Conservation (phyloP, 2,888 invertebrate species). For the Dioctria linearis region DNA sequence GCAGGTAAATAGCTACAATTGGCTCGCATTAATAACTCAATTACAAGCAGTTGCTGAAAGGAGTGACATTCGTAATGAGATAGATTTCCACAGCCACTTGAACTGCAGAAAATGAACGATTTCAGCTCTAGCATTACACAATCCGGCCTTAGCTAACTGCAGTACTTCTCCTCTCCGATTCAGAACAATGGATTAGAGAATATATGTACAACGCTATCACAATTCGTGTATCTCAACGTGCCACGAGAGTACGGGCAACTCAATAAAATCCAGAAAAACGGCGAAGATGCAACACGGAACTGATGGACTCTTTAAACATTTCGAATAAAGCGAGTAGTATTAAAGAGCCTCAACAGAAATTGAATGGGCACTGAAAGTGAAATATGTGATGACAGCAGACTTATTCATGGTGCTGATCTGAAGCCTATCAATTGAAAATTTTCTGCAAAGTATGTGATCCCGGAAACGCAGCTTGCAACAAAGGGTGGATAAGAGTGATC, state of each 20-base stretch:
- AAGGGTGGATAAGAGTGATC: conserved; percentile 3
- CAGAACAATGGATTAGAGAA: conserved; percentile 41
- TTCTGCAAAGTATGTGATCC: conserved; percentile 27
- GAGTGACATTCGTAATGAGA: conserved; percentile 21
- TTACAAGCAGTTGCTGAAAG: background rate
- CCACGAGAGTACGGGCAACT: conserved; percentile 1
- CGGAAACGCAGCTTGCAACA: conserved; percentile 16
- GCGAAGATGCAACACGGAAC: conserved; percentile 36
- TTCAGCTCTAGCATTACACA: background rate
- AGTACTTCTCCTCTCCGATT: background rate
- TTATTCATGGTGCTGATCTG: conserved; percentile 19
- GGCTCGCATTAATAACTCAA: conserved; percentile 41
- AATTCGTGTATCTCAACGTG: conserved; percentile 38
- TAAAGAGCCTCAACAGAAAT: conserved; percentile 8
- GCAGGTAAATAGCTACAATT: conserved; percentile 21
- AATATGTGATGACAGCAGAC: conserved; percentile 26
- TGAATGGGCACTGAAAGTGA: conserved; percentile 47
- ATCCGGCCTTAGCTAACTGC: background rate
- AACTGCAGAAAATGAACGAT: conserved; percentile 21
- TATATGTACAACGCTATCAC: conserved; percentile 7
- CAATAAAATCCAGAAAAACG: conserved; percentile 4
- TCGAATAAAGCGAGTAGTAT: too few species aligned
- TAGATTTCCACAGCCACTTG: background rate
- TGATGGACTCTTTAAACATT: background rate
- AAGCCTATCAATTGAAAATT: conserved; percentile 30